Conservation (phyloP, 2,888 invertebrate genomes). For the Philhelius pedissequus region DNA sequence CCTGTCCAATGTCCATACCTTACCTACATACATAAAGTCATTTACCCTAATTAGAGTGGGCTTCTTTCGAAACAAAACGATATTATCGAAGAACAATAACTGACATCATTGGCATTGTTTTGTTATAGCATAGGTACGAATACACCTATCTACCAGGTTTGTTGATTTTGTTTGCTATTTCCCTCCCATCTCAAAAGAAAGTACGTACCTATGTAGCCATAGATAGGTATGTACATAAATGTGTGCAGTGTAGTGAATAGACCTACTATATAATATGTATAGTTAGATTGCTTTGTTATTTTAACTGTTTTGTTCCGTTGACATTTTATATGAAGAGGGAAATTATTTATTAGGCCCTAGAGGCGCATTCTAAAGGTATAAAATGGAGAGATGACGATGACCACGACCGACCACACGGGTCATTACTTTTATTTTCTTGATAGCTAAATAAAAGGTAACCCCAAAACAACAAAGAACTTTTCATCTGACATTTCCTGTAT, state of each 20-base stretch:
- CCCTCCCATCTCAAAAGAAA: neutral
- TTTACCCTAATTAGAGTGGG: constrained; percentile 6
- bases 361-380: neutral
- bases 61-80: neutral
- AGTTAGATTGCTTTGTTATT: neutral
- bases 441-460: constrained; percentile 12
- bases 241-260: too few relatives aligned
- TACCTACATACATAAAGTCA: neutral
- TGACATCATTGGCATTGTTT: neutral
- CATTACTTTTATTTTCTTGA: constrained; percentile 16
- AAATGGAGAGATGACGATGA: neutral
- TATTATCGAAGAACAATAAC: neutral
- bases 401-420: neutral
- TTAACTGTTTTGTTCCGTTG: constrained; percentile 2
- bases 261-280: too few relatives aligned
- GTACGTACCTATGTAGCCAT: neutral
- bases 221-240: too few relatives aligned
- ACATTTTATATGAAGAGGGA: constrained; percentile 1
- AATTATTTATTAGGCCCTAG: neutral
- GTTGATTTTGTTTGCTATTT: neutral
- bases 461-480: neutral
- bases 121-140: neutral
- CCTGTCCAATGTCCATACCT: neutral
- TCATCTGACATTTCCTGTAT: constrained; percentile 54
- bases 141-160: too few relatives aligned